These are phyloP conservation scores for Tragelaphus oryx DNA, from an alignment of 2,797 vertebrate genomes.

Conservation along the genomic window DNA sequence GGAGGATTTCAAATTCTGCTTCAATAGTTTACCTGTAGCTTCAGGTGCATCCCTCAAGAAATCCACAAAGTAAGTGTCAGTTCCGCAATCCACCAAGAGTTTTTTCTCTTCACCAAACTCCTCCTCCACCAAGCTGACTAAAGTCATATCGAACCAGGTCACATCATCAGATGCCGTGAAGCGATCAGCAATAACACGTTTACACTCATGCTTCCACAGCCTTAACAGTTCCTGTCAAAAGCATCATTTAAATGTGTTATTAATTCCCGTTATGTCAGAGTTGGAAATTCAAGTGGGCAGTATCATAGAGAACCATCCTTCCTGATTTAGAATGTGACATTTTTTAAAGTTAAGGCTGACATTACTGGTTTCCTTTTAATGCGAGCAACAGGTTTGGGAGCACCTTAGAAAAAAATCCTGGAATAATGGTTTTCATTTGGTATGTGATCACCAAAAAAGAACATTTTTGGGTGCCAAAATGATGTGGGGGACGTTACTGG, in stretches of 20 bases:
- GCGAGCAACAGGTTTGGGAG: neutral
- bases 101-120: constrained; percentile 82
- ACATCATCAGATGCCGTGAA: constrained; percentile 89
- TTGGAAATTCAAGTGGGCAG: neutral
- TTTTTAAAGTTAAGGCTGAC: neutral
- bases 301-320: neutral
- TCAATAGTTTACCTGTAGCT: constrained; percentile 84
- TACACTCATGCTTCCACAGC: constrained; percentile 98
- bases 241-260: neutral
- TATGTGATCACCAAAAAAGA: neutral
- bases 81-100: constrained; percentile 77
- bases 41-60: constrained; percentile 92
- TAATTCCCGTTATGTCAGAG: neutral
- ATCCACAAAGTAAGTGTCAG: constrained; percentile 92
- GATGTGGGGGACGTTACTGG: accelerated
- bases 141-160: constrained; percentile 89
- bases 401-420: neutral
- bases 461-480: neutral
- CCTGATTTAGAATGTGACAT: neutral
- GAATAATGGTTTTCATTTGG: neutral
- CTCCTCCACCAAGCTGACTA: constrained; percentile 84
- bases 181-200: constrained; percentile 94
- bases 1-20: neutral
- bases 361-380: neutral
- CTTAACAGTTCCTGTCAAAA: constrained; percentile 84